Conservation (phyloP, 2,888 invertebrate species). For the Hirtodrosophila trivittata region DNA sequence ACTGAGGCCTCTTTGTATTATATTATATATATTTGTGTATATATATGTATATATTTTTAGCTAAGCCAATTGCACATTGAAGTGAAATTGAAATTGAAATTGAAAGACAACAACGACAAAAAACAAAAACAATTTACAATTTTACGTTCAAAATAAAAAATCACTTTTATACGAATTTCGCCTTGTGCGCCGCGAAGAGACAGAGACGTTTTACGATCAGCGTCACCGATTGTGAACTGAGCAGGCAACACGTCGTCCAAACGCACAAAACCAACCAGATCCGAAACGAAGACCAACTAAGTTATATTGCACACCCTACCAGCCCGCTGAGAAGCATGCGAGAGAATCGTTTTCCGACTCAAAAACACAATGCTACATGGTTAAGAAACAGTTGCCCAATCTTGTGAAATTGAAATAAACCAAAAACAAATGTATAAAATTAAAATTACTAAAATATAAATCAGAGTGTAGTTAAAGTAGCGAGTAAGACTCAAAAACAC, state of each 20-base stretch:
- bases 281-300: slow-evolving; percentile 25
- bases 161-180: slow-evolving; percentile 18
- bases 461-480: too few relatives aligned
- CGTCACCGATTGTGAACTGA: slow-evolving; percentile 59
- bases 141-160: slow-evolving; percentile 32
- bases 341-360: slow-evolving; percentile 41
- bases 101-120: slow-evolving; percentile 39
- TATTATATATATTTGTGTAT: slow-evolving; percentile 1
- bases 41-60: slow-evolving; percentile 54
- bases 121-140: slow-evolving; percentile 29
- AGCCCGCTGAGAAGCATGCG: slow-evolving; percentile 10
- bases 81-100: slow-evolving; percentile 61
- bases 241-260: slow-evolving; percentile 19
- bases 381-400: not conserved
- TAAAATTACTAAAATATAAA: too few relatives aligned
- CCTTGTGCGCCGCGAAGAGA: slow-evolving; percentile 22
- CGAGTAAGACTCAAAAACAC: too few relatives aligned
- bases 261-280: slow-evolving; percentile 32
- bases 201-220: slow-evolving; percentile 50
- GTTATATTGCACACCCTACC: slow-evolving; percentile 22
- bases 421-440: too few relatives aligned
- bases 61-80: slow-evolving; percentile 59
- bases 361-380: slow-evolving; percentile 45
- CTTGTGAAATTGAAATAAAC: not conserved
- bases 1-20: slow-evolving; percentile 13